Base-by-base conservation (phyloP, 2,113 vertebrate genomes). In the Oriolus oriolus region DNA sequence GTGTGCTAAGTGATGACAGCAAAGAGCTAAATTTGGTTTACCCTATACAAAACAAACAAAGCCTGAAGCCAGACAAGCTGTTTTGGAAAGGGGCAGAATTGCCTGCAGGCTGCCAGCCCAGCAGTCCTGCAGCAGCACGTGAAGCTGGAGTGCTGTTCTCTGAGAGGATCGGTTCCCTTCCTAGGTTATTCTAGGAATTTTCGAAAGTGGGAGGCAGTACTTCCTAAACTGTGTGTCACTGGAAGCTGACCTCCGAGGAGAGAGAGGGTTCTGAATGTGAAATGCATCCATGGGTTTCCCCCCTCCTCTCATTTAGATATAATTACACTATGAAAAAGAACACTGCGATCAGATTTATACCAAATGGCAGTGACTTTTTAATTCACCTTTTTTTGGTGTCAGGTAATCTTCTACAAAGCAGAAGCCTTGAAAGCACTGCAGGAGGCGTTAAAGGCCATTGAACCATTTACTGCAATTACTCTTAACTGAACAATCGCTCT, bases 381-480 rank as follows among this genome's bases (percentile, higher is more conserved):
- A 39, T 80, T 76, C 83, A 37, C 45, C 28, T 61, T 50, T 63
- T 89, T 84, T 73, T 61, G 8, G 7, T 89, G 61, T 84, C 65
- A 15, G 57, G 78, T 93, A 69, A 75, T 90, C 70, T 87, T 7
- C 2, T 44, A 21, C 49, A 68, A 57, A 91, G 57, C 52, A 93
- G 70, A 50, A 85, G 42, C 49, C 17, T 45, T 84, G 63, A 77
- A 63, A 85, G 77, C 6, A 0, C 80, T 65, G n/a, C 11, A 90
- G 70, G 78, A 61, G 66, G 82, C 45, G 90, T 50, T 87, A 63
- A 92, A 94, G 70, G 17, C 63, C 59, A 93, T 54, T 94, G 93
- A 93, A 89, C 61, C 59, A 4, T 91, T 96, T 54, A 26, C 59
- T 93, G 85, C 59, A 94, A 77, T 89, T 94, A 54, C 42, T 54